phyloP scores from a whole-genome alignment of 2,113 vertebrate genomes.

The Pteropus alecto region DNA sequence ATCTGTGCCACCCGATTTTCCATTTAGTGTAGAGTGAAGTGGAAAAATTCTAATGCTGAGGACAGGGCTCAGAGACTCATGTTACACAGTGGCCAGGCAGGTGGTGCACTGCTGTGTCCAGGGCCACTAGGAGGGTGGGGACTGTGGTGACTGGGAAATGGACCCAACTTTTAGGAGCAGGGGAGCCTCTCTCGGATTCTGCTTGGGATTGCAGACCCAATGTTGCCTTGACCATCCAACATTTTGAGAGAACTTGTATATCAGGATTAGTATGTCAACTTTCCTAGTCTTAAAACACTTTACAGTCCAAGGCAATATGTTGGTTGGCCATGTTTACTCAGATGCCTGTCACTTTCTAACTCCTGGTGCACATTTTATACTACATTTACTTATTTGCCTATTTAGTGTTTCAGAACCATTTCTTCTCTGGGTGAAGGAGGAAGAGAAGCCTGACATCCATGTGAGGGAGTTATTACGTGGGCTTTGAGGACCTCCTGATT shows the following conservation, averaged over 20 bases:
- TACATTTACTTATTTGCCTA: rapidly evolving
- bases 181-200: rapidly evolving
- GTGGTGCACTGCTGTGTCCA: too few species aligned
- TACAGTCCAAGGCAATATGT: background rate
- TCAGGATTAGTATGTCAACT: too few species aligned
- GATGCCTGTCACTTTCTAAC: background rate
- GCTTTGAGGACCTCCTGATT: too few species aligned
- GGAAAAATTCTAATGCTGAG: too few species aligned
- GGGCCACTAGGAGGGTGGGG: rapidly evolving
- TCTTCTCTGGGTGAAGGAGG: background rate
- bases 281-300: rapidly evolving
- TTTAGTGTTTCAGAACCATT: background rate
- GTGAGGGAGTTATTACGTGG: rapidly evolving
- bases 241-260: background rate
- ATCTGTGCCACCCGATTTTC: background rate
- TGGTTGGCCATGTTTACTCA: background rate
- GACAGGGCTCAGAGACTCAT: background rate
- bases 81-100: too few species aligned
- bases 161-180: background rate
- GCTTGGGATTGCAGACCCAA: background rate
- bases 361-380: rapidly evolving
- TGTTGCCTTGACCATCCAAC: background rate
- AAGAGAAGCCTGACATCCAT: background rate
- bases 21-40: background rate
- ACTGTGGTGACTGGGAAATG: rapidly evolving